These are phyloP conservation scores for Lethenteron camtschaticum DNA, from an alignment of 2,113 vertebrate species.

Conservation along the genomic window DNA sequence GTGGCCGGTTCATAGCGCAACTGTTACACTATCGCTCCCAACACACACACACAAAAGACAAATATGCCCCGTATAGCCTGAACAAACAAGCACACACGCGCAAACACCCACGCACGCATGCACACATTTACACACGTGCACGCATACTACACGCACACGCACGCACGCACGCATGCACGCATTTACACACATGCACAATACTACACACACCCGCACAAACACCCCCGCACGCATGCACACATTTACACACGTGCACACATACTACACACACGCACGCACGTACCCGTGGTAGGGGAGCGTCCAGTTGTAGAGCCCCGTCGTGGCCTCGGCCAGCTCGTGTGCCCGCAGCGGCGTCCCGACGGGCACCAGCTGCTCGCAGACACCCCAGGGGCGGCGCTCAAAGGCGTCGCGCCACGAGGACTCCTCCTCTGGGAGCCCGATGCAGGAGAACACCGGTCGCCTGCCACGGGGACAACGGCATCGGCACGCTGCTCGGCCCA, in stretches of 20 bases:
- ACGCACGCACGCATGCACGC: background rate
- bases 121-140: background rate
- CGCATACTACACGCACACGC: background rate
- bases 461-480: background rate
- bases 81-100: too few relatives aligned
- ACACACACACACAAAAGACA: too few relatives aligned
- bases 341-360: constrained; percentile 35
- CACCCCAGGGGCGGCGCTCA: constrained; percentile 60
- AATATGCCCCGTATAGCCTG: too few relatives aligned
- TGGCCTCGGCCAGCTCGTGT: constrained; percentile 39
- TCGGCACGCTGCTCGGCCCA: background rate
- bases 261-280: background rate
- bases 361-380: constrained; percentile 60
- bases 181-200: background rate
- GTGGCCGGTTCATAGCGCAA: too few relatives aligned
- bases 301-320: constrained; percentile 67
- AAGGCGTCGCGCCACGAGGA: constrained; percentile 51
- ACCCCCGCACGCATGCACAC: too few relatives aligned
- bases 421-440: constrained; percentile 72
- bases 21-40: too few relatives aligned
- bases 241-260: background rate
- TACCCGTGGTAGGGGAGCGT: constrained; percentile 18
- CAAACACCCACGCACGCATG: too few relatives aligned
- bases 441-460: constrained; percentile 45
- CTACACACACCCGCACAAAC: background rate